Evolutionary conservation across 1,140 invertebrate genomes (phyloP), one percentile per base, ranked within the genome.

Genomic region (Mamestra configurata): DNA sequence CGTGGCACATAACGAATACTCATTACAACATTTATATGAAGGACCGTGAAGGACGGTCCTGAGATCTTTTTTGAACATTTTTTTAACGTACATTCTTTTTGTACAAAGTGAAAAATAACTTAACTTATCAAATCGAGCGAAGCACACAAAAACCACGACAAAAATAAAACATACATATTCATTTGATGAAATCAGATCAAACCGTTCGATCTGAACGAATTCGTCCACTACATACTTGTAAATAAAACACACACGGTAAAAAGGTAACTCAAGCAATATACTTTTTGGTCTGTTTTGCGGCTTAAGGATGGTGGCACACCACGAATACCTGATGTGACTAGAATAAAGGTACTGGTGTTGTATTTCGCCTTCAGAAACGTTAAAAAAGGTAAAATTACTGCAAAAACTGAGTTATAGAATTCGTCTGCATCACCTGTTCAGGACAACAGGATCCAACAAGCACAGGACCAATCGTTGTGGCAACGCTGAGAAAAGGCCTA

Each of bases 111-210:
- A 46, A 43, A 31, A 31, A 40, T 37, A 53, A 51, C 53, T 51
- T 10, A 53, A 35, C 24, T 71, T 71, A 71, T 53, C 68, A 51
- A 46, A 71, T 71, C 46, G 46, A 13, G 4, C 24, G 7, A 71
- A 13, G 68, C 18, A 53, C 18, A 18, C 46, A 49, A 51, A 70
- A 71, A 51, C 53, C 18, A 49, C 43, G 43, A 71, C 53, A 20
- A 31, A 71, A 49, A 71, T 71, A 7, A 40, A 40, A 53, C 22
- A 10, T 31, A 53, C 46, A 71, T 53, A 71, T 35, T 27, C n/a
- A 71, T 53, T 51, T 35, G 10, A 31, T 71, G 11, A 53, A 53
- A 71, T 51, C 27, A 51, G 35, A 71, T 51, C 49, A 27, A 51
- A 71, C 1, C 37, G 46, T 31, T 51, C 46, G 49, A 53, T 51